A percentile compares a stretch with the other conserved stretches of the same genome.
These are phyloP conservation scores for Lycaon pictus DNA, from an alignment of 2,113 vertebrate species.

Conservation along the genomic window DNA sequence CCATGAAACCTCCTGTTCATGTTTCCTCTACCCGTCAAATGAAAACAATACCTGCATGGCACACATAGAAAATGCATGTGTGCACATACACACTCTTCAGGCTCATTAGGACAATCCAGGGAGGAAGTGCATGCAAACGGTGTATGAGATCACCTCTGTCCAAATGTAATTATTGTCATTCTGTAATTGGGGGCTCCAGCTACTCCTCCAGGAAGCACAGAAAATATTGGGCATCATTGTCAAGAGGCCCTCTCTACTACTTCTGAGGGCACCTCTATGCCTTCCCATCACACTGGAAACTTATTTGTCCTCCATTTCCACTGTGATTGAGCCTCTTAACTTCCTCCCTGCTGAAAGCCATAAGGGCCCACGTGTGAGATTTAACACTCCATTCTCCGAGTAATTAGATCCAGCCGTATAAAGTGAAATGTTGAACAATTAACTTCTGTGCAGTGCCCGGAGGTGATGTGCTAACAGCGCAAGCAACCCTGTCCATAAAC, in stretches of 20 bases:
- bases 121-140: too few relatives aligned
- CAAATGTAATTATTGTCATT: background rate
- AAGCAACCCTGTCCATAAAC: too few relatives aligned
- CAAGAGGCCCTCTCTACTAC: accelerated
- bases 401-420: background rate
- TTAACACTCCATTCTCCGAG: background rate
- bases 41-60: background rate
- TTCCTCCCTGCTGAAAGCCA: background rate
- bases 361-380: constrained; percentile 8
- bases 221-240: accelerated
- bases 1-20: accelerated
- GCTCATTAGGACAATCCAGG: background rate
- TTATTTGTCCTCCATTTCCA: background rate
- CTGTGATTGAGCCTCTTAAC: background rate
- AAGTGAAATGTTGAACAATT: background rate
- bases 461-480: background rate
- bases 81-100: background rate
- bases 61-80: background rate
- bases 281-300: background rate
- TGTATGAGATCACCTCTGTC: background rate
- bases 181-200: background rate
- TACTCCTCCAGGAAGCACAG: accelerated
- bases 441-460: accelerated
- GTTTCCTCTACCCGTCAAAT: background rate
- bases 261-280: accelerated